Evolutionary conservation across 2,888 invertebrate species (phyloP), one percentile per base, ranked within the genome.

Genomic region (Heptascelio sp.): DNA sequence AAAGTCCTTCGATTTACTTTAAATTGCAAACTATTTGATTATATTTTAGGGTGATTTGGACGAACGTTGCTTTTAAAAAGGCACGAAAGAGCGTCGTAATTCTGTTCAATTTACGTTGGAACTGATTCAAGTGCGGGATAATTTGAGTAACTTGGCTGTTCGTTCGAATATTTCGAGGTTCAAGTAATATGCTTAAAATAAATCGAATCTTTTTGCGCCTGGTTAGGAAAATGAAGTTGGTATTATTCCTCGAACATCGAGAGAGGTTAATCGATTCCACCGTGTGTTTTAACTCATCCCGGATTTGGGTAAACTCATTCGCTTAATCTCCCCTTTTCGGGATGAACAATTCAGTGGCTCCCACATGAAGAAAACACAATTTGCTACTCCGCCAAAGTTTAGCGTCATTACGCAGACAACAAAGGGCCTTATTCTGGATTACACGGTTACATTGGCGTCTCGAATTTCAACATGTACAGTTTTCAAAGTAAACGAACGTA

Each of bases 301-400:
- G 84, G 81, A 81, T 84, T 84, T 81, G 64, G 71, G 84, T 84
- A 81, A 84, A 84, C 84, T 79, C 81, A 84, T 84, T 84, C 81
- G 71, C 79, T 79, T 79, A 84, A 84, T 79, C 84, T 76, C 81
- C 81, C 67, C 81, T 84, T 81, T 82, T 81, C 75, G 72, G 79
- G 76, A 82, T 82, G 81, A 84, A 82, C 84, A 84, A 81, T 81
- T 84, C 81, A 76, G 84, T 76, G 72, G 80, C 79, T 79, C 79
- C 64, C 75, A 76, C 76, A 81, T 79, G 84, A 84, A 84, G 84
- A 84, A 84, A 84, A 84, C 76, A 81, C 84, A 84, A 84, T 84
- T 84, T 84, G 78, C 84, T 78, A 75, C 81, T 79, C 26, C 70
- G 23, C 64, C 68, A 82, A 84, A 81, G 72, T 84, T 84, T 82